Base-by-base conservation (phyloP, 2,888 invertebrate genomes). In the Hartigia nigra region DNA sequence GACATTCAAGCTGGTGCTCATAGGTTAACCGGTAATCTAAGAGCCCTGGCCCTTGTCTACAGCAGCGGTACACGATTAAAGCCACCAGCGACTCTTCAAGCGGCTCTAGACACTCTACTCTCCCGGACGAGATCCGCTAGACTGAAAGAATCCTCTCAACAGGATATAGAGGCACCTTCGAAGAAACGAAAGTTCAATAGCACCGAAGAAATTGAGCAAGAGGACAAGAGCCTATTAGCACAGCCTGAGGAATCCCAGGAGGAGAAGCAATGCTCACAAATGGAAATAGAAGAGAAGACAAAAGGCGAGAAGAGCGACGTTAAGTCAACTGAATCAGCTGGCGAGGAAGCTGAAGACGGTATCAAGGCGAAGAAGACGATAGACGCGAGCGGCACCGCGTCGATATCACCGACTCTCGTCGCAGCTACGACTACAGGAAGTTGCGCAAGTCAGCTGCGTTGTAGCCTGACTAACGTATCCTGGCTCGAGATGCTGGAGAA, bases 1-100 rank as follows among this genome's bases (percentile, higher is more conserved):
- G 93, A 94, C 82, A 89, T 94, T n/a, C 90, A 91, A 80, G 92
- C 92, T 74, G 92, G 92, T 81, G 93, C 93, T 4, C 92, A 92
- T 83, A 90, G 93, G 79, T 87, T 94, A 35, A 92, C 93, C 2
- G 94, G 94, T 0, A 94, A 94, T 86, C 86, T 94, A 75, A 91
- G 94, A 84, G 94, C 94, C 0, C 87, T 94, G 77, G 92, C 93
- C n/a, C 88, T 94, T 32, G 94, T 94, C 11, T 94, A 94, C 84
- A 93, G 92, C 80, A 91, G 91, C 75, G 91, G 92, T 31, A 88
- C 90, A 23, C 89, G 91, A 76, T 82, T 92, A 32, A 90, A 91
- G 70, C 90, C 92, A 31, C 89, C 92, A 0, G 82, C 87, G 55
- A 87, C 88, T 9, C 84, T 92, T 36, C 84, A 87, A 39, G 86